Percentiles rank a stretch among this genome's conserved stretches.
Evolutionary conservation across 1,140 invertebrate species (phyloP).

Genomic region (Mactra quadrangularis): DNA sequence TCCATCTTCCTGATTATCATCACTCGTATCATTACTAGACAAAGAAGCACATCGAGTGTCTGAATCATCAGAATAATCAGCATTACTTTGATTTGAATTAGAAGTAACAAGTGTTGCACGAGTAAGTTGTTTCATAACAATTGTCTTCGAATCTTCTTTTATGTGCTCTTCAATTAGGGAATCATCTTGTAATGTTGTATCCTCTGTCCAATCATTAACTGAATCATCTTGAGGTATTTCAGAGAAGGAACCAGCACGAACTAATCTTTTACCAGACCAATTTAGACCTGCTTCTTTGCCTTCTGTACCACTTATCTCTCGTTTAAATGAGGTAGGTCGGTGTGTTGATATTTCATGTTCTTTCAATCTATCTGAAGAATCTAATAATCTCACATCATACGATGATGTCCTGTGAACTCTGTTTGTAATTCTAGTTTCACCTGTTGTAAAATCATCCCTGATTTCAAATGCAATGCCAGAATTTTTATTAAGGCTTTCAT

Average conservation of each 20-base stretch:
- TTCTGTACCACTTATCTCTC: slow-evolving; percentile 38
- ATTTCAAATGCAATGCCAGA: slow-evolving; percentile 75
- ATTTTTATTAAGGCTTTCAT: slow-evolving; percentile 18
- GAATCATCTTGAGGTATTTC: slow-evolving; percentile 76
- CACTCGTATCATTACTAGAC: slow-evolving; percentile 64
- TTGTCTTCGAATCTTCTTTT: slow-evolving; percentile 56
- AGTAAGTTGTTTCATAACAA: slow-evolving; percentile 54
- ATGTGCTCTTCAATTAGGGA: slow-evolving; percentile 50
- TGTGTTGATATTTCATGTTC: slow-evolving; percentile 44
- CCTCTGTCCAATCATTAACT: slow-evolving; percentile 71
- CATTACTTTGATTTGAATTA: slow-evolving; percentile 26
- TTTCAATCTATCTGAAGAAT: slow-evolving; percentile 12
- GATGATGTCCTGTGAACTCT: slow-evolving; percentile 56
- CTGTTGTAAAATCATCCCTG: slow-evolving; percentile 72
- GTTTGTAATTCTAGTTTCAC: slow-evolving; percentile 49
- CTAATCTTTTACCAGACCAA: slow-evolving; percentile 76
- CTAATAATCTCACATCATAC: slow-evolving; percentile 51
- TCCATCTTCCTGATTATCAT: slow-evolving; percentile 52
- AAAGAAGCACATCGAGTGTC: slow-evolving; percentile 43
- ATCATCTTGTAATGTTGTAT: slow-evolving; percentile 58
- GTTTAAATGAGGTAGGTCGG: slow-evolving; percentile 64
- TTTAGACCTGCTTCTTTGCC: slow-evolving; percentile 57
- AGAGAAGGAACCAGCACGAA: slow-evolving; percentile 73
- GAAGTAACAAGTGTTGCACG: slow-evolving; percentile 64
- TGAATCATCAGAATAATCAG: slow-evolving; percentile 40